Conservation (phyloP, 2,888 invertebrate genomes). For the Heliconius cydno region DNA sequence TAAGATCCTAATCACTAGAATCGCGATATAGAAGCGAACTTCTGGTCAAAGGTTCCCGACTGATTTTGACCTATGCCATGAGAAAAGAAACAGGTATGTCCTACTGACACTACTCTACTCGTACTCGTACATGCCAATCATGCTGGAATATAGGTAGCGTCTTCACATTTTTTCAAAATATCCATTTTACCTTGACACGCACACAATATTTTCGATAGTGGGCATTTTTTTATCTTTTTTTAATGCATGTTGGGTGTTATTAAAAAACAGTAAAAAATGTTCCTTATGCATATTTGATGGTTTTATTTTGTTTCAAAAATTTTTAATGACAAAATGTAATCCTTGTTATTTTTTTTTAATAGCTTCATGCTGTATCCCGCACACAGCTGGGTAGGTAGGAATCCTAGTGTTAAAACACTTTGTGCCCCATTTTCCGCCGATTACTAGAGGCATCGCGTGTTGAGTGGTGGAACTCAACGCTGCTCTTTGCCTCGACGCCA, state of each 20-base stretch:
- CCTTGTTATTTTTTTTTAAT: too few relatives aligned
- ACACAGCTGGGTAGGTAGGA: too few relatives aligned
- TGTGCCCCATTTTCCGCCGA: too few relatives aligned
- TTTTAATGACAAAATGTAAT: neutral
- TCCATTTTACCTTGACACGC: conserved; percentile 19
- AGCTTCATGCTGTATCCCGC: too few relatives aligned
- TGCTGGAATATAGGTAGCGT: conserved; percentile 16
- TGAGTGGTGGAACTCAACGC: too few relatives aligned
- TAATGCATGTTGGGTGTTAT: neutral
- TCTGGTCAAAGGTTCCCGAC: conserved; percentile 60
- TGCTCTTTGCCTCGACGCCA: too few relatives aligned
- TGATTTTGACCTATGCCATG: conserved; percentile 52
- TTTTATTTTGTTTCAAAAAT: neutral
- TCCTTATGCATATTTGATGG: neutral
- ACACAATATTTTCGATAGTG: conserved; percentile 2
- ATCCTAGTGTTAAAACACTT: too few relatives aligned
- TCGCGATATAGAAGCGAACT: conserved; percentile 33
- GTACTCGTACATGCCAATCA: conserved; percentile 63
- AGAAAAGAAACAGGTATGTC: conserved; percentile 44
- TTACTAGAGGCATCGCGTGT: too few relatives aligned
- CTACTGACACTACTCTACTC: conserved; percentile 57
- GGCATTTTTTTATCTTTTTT: conserved; percentile 1
- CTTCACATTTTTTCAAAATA: neutral
- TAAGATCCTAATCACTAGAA: conserved; percentile 37
- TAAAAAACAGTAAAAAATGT: neutral